Evolutionary conservation across 2,888 invertebrate genomes (phyloP), one percentile per base, ranked within the genome.

Genomic region (Thymelicus lineola): DNA sequence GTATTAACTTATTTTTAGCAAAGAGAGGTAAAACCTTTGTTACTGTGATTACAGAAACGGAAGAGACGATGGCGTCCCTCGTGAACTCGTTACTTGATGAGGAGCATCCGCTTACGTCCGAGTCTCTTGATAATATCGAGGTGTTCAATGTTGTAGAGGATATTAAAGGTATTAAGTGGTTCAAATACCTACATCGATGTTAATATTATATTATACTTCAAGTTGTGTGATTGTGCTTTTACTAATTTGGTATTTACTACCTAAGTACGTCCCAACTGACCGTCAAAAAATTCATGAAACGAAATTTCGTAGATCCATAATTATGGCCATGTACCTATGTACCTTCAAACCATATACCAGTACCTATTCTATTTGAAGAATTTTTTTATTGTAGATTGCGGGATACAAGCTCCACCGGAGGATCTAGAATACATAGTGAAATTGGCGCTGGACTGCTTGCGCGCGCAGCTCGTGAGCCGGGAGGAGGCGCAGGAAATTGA

Each of bases 61-160:
- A 85, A 53, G 90, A 90, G 71, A 89, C 91, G 1, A 88, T 93
- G 91, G 84, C 91, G 6, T 84, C 90, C 0, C 79, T 93, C 0
- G 84, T 93, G 14, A 87, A 86, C 55, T 86, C 91, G 7, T 79
- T 93, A 4, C 69, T 87, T 0, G 86, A 85, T 57, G 85, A 84
- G 0, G 76, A 85, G 0, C 78, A 84, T 53, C 86, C 86, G 1
- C 66, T 91, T 5, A 85, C 84, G 1, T 63, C 74, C 1, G 86
- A 87, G 17, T 79, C 83, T 6, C 72, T 93, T 42, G 76, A 86
- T 3, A 71, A 75, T 4, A 89, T 93, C 48, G 79, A 82, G 20
- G 48, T 85, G 0, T 28, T 63, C 7, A 75, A 81, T 17, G 78
- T 91, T 2, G 71, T 89, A 15, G 83, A 86, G 42, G 90, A 91